Conservation (phyloP, 2,113 vertebrate species). For the Stegostoma tigrinum region DNA sequence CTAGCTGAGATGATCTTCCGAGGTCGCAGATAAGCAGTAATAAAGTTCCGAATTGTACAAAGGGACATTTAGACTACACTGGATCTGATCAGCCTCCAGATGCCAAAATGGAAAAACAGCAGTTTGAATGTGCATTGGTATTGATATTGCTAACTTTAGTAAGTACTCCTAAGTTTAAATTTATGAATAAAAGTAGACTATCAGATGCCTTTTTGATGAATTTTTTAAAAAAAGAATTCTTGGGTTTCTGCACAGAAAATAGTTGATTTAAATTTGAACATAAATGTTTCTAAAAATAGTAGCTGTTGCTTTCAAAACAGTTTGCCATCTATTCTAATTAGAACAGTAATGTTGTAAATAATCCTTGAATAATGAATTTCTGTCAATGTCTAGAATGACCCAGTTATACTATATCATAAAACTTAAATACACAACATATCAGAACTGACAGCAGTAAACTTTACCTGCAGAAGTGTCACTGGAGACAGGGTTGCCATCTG, state of each 20-base stretch:
- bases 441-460: conserved; percentile 35
- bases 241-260: background rate
- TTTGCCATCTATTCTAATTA: conserved; percentile 23
- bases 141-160: background rate
- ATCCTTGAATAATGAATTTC: background rate
- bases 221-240: background rate
- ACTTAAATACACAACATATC: background rate
- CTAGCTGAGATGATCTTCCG: background rate
- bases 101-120: background rate
- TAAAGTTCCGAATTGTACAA: background rate
- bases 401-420: background rate
- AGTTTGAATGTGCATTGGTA: background rate
- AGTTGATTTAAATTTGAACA: background rate
- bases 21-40: background rate
- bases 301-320: background rate
- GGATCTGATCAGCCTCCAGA: background rate
- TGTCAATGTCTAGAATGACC: background rate
- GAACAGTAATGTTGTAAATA: background rate
- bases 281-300: background rate
- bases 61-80: background rate
- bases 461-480: conserved; percentile 58
- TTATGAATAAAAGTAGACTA: background rate
- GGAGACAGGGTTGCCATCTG: conserved; percentile 55
- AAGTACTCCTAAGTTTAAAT: background rate
- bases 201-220: background rate